A percentile compares a stretch with the other conserved stretches of the same genome.
Evolutionary conservation across 2,888 invertebrate genomes (phyloP).

Genomic region (Drosophila mimica): DNA sequence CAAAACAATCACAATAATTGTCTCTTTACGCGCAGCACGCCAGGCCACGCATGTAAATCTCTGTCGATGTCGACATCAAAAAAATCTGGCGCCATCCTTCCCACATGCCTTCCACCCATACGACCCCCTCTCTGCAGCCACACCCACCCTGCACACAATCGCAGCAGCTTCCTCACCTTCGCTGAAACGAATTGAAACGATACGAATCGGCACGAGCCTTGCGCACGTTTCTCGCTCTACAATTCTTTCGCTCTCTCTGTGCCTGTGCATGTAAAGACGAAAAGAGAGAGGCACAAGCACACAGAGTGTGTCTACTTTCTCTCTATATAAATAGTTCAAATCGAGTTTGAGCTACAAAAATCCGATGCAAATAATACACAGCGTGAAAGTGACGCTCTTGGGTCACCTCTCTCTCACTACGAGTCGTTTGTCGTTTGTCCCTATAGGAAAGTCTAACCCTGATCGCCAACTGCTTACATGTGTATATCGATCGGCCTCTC

Average conservation of each 20-base stretch:
- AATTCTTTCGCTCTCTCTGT: slow-evolving; percentile 16
- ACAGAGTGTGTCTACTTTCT: slow-evolving; percentile 61
- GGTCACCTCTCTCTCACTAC: slow-evolving; percentile 48
- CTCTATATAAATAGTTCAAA: slow-evolving; percentile 76
- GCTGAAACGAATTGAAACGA: slow-evolving; percentile 63
- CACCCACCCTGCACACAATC: slow-evolving; percentile 16
- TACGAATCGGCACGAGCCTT: slow-evolving; percentile 73
- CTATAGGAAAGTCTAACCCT: slow-evolving; percentile 22
- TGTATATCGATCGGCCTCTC: background rate
- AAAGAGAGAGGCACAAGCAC: background rate
- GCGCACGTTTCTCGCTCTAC: slow-evolving; percentile 17
- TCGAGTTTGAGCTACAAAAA: slow-evolving; percentile 64
- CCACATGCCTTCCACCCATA: slow-evolving; percentile 10
- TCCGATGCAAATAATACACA: slow-evolving; percentile 60
- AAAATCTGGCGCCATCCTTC: slow-evolving; percentile 55
- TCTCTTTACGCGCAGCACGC: slow-evolving; percentile 36
- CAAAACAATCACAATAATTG: slow-evolving; percentile 45
- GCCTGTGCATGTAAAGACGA: slow-evolving; percentile 3
- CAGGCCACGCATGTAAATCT: slow-evolving; percentile 35
- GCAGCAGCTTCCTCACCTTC: slow-evolving; percentile 59
- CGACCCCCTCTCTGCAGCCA: background rate
- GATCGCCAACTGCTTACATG: slow-evolving; percentile 4
- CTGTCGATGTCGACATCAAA: slow-evolving; percentile 45
- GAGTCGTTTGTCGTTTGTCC: slow-evolving; percentile 43
- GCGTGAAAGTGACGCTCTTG: slow-evolving; percentile 65